Evolutionary conservation across 2,888 invertebrate species (phyloP).

Genomic region (Galeruca laticollis): DNA sequence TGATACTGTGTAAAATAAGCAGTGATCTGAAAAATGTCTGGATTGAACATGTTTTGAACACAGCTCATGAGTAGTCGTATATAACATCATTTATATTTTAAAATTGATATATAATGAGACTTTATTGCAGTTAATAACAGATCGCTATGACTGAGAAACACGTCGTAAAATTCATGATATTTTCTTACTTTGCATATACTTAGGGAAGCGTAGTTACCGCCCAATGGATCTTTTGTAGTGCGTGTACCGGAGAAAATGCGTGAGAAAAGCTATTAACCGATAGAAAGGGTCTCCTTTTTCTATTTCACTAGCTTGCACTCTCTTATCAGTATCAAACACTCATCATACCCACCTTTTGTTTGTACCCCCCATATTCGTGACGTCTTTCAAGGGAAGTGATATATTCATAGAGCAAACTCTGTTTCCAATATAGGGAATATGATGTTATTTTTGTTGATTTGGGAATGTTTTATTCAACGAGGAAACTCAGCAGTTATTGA

Average conservation of each 20-base stretch:
- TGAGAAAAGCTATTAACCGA: slow-evolving; percentile 40
- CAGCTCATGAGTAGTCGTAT: background rate
- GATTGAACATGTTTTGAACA: too few species aligned
- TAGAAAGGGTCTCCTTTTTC: slow-evolving; percentile 37
- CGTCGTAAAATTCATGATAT: slow-evolving; percentile 13
- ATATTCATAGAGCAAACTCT: background rate
- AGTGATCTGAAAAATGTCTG: too few species aligned
- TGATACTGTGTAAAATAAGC: too few species aligned
- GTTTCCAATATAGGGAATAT: background rate
- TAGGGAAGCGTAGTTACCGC: slow-evolving; percentile 10
- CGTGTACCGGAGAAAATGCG: slow-evolving; percentile 36
- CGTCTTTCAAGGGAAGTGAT: slow-evolving; percentile 16
- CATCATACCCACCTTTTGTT: slow-evolving; percentile 40
- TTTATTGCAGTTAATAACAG: background rate
- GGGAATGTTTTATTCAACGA: too few species aligned
- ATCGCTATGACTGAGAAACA: background rate
- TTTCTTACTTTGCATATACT: slow-evolving; percentile 29
- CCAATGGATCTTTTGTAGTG: slow-evolving; percentile 16
- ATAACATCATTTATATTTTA: background rate
- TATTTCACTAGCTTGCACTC: slow-evolving; percentile 25
- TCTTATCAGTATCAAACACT: slow-evolving; percentile 42
- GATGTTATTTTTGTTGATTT: too few species aligned
- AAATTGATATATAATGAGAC: background rate
- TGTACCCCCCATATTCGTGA: slow-evolving; percentile 20
- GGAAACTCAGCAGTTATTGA: too few species aligned